These are phyloP conservation scores for Halcyon leucocephala DNA, from an alignment of 2,797 vertebrate species.

Conservation along the genomic window DNA sequence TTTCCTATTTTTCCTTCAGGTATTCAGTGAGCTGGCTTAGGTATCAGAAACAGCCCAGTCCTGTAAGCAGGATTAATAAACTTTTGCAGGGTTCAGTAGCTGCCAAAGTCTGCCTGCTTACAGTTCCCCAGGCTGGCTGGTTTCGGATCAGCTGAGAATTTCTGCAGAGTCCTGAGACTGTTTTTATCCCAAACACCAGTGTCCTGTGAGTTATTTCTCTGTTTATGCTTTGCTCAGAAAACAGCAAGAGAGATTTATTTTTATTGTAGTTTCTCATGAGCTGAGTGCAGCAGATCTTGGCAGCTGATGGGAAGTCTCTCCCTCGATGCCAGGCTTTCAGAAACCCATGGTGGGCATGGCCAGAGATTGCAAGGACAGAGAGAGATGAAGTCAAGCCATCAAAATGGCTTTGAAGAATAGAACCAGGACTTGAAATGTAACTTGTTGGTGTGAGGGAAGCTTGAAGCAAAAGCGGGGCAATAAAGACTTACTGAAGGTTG, in stretches of 20 bases:
- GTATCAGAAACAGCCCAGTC: background rate
- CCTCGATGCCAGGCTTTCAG: background rate
- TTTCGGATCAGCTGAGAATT: background rate
- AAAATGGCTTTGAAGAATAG: background rate
- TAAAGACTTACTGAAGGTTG: background rate
- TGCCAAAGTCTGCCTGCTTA: background rate
- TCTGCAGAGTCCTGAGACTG: background rate
- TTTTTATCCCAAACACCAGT: background rate
- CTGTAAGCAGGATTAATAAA: background rate
- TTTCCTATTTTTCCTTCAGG: background rate
- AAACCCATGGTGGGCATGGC: fast-evolving
- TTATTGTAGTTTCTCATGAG: background rate
- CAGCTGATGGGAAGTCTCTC: background rate
- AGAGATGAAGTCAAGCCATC: background rate
- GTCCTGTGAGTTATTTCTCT: background rate
- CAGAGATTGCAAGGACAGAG: background rate
- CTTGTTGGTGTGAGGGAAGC: background rate
- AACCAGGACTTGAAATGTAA: background rate
- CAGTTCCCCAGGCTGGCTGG: background rate
- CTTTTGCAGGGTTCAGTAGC: background rate
- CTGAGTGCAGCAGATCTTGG: background rate
- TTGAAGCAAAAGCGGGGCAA: background rate
- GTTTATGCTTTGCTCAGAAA: background rate
- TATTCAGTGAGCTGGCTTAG: background rate
- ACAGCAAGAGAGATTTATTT: background rate